These are phyloP conservation scores for Myathropa florea DNA, from an alignment of 2,888 invertebrate species.

Conservation along the genomic window DNA sequence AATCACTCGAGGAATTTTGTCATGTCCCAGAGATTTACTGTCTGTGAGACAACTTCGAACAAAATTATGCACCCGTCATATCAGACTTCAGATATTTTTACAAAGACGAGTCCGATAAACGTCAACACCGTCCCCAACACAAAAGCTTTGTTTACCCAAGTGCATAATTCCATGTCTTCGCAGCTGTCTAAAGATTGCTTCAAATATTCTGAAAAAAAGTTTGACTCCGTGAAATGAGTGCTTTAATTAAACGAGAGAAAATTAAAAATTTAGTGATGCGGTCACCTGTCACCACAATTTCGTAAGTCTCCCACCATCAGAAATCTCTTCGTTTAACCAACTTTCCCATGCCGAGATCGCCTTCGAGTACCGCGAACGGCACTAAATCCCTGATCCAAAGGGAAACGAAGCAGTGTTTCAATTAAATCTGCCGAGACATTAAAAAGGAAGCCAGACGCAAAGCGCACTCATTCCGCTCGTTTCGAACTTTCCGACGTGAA, in stretches of 20 bases:
- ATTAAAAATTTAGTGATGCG: background rate
- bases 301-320: background rate
- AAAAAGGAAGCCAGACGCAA: background rate
- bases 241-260: no score
- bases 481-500: conserved; percentile 39
- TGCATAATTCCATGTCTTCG: background rate
- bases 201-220: background rate
- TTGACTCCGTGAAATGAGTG: background rate
- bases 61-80: no score
- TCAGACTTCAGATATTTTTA: no score
- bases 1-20: no score
- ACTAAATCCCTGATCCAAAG: no score
- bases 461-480: background rate
- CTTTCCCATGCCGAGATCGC: background rate
- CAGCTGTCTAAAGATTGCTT: background rate
- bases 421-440: background rate
- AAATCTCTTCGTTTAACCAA: background rate
- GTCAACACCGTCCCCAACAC: no score
- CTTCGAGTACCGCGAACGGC: no score
- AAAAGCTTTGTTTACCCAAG: no score
- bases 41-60: no score
- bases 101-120: no score
- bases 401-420: background rate
- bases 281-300: background rate
- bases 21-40: no score